Base-by-base conservation (phyloP, 2,797 vertebrate species). In the Pseudochaenichthys georgianus region DNA sequence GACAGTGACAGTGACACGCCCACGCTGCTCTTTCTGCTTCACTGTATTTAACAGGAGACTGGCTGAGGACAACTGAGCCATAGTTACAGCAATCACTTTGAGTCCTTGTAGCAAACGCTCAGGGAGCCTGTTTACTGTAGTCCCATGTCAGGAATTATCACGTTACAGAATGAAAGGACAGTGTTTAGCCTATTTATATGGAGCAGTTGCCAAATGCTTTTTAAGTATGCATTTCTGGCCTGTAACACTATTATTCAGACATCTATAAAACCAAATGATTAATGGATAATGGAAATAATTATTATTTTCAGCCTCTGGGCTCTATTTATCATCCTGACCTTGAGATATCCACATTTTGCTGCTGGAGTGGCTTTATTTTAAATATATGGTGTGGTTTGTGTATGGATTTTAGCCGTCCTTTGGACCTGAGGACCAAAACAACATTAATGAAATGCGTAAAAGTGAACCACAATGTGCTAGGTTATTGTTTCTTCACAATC, bases 1-100 rank as follows among this genome's bases (percentile, higher is more conserved):
- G 69, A 60, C 71, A 68, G 38, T 66, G 75, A 77, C 81, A 77
- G 59, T 63, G 69, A 78, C 77, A 77, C 76, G 41, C 78, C 77
- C 70, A 75, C 55, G 46, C 76, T 59, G 11, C 19, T 57, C 73
- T 23, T 58, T 61, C 53, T 71, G 42, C 46, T 67, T 57, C 67
- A 43, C 50, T 48, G 58, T 53, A 12, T 81, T 71, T 63, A 59
- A 76, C 61, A 73, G 60, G 9, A 19, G 58, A 61, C 57, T 68
- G 68, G 45, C 50, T 75, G 69, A 74, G 52, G 70, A 64, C 75
- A 13, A 47, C 68, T 53, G 67, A 79, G 64, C 42, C 58, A 2
- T 13, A 43, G 72, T 61, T 61, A 51, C 66, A 77, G 53, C 66
- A 1, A 70, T 81, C 73, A 55, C 57, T 73, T 76, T 53, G 21